Evolutionary conservation across 1,140 invertebrate species (phyloP), one percentile per base, ranked within the genome.

Genomic region (Zaprionus ornatus): DNA sequence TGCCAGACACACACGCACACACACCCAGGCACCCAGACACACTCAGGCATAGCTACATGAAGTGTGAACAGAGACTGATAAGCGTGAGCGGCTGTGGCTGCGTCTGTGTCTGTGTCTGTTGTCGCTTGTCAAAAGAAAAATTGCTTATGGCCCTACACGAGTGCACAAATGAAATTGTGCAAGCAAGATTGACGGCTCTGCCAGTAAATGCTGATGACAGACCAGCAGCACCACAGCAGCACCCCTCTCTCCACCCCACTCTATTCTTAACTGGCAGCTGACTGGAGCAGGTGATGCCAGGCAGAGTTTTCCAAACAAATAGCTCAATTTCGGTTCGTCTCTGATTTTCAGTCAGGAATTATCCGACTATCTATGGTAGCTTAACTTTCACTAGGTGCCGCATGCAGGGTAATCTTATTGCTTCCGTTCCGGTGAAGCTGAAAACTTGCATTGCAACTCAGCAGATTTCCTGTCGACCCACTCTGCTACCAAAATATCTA

Each of bases 1-100:
- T 74, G 71, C 65, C 56, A 59, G 42, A 55, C 40, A 57, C 27
- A 45, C n/a, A 45, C 15, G 9, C 37, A 62, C 57, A 70, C 40
- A 57, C 37, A 13, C n/a, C n/a, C n/a, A n/a, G n/a, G 37, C 57
- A 55, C 21, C 66, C 40, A 54, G 13, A 35, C 62, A 25, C 27
- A 50, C n/a, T 15, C 40, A 57, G 27, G 17, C 15, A 29, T 27
- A 55, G 15, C 27, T 29, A 57, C 12, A 55, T 29, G 23, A 64
- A 80, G 77, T 77, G 83, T 82, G 79, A 82, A 77, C 72, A 35
- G 60, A 13, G 27, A 54, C 32, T 77, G 82, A 85, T 85, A 85
- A 85, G 74, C 62, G 42, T 32, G 52, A 61, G 54, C 40, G 6
- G 7, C n/a, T 17, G n/a, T 9, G 40, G 7, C 40, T 42, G 37